Base-by-base conservation (phyloP, 2,888 invertebrate genomes). In the Xestobium rufovillosum region DNA sequence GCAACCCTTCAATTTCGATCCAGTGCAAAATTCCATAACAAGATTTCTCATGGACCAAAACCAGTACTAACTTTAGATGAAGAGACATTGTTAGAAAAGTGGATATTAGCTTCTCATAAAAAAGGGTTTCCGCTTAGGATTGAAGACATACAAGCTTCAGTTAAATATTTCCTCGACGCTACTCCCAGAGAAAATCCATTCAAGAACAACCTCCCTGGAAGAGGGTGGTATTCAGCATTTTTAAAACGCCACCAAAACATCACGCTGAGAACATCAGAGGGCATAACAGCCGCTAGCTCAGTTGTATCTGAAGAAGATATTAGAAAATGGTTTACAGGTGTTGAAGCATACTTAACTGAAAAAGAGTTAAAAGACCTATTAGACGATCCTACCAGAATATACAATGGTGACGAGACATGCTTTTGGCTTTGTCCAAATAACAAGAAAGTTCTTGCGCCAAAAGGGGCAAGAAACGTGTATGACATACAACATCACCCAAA, bases 321-420 rank as follows among this genome's bases (percentile, higher is more conserved):
- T 34, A 34, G 30, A 29, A 35, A 26, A 14, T 42, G 39, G 36
- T 42, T 39, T 31, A 31, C 4, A 4, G 36, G 43, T 14, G 34
- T 43, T 13, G 28, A 31, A 25, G 23, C 14, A 10, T 42, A 40
- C 23, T 16, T 36, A 45, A 48, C 51, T 50, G 29, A 36, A 41
- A 45, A 43, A 25, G 31, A 36, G n/a, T 31, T 19, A 25, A 11
- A 35, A 11, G 32, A 51, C 34, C 50, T 60, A 26, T 44, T 59
- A 13, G 31, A 51, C 32, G 53, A 59, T 43, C 54, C 57, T 2
- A 38, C 43, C 28, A 43, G 57, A 30, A 38, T 59, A 34, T 59
- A 51, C 39, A 57, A 60, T 44, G 53, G 50, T 10, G 58, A 60
- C 36, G 60, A 60, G 44, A 56, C 57, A 11, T 50, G 52, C 36